These are phyloP conservation scores for Sorex araneus DNA, from an alignment of 2,113 vertebrate species.

Conservation along the genomic window DNA sequence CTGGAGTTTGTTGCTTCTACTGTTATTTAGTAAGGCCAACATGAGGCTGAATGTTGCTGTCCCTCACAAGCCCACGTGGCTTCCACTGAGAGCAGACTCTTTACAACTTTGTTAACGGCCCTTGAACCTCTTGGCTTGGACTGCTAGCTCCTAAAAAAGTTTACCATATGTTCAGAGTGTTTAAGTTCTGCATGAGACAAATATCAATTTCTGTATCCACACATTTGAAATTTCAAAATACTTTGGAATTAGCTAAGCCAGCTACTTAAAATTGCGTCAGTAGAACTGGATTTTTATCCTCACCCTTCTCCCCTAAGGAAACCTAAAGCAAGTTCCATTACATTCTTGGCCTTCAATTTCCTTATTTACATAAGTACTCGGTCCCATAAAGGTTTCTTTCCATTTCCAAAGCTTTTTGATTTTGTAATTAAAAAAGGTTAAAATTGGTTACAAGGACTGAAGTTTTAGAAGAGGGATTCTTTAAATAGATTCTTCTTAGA, in stretches of 20 bases:
- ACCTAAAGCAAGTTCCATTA: constrained; percentile 13
- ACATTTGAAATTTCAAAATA: background rate
- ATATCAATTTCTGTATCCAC: background rate
- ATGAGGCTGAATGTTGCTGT: background rate
- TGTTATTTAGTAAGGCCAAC: too few species aligned
- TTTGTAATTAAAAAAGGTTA: constrained; percentile 65
- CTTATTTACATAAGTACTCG: constrained; percentile 1
- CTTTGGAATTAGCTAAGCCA: constrained; percentile 7
- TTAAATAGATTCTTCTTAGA: constrained; percentile 40
- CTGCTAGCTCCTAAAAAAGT: background rate
- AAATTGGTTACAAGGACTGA: constrained; percentile 1
- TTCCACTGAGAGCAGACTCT: background rate
- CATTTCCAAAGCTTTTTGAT: constrained; percentile 61
- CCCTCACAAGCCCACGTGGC: background rate
- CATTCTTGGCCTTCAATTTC: constrained; percentile 45
- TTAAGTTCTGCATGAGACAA: background rate
- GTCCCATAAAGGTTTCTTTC: background rate
- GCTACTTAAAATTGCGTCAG: background rate
- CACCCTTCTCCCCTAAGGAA: background rate
- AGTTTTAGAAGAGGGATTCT: constrained; percentile 13
- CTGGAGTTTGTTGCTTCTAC: background rate
- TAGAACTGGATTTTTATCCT: constrained; percentile 5
- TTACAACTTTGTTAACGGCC: background rate
- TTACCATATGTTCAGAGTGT: background rate
- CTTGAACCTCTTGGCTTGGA: background rate